Evolutionary conservation across 1,140 invertebrate genomes (phyloP).

Genomic region (Macrostomum lignano): DNA sequence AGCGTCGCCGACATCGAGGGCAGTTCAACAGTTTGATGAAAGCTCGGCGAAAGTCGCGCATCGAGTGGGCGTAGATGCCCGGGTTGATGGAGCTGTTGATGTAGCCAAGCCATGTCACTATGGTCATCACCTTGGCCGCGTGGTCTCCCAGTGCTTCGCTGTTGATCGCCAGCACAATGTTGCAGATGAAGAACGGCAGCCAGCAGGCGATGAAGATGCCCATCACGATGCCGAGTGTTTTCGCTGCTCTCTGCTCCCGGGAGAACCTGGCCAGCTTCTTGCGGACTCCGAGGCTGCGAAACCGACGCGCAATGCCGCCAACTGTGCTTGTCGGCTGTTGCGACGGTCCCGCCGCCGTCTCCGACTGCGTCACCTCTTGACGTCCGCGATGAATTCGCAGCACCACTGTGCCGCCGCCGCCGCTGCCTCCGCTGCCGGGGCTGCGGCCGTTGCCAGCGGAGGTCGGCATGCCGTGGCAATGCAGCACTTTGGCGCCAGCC

Average conservation of each 20-base stretch:
- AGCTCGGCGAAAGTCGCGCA: constrained; percentile 57
- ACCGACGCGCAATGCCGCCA: too few relatives aligned
- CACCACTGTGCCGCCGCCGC: too few relatives aligned
- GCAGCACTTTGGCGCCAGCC: constrained; percentile 5
- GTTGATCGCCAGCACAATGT: constrained; percentile 8
- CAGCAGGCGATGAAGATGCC: constrained; percentile 11
- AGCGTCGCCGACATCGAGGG: too few relatives aligned
- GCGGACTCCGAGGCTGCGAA: constrained; percentile 39
- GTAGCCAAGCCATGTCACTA: constrained; percentile 42
- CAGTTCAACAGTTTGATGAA: constrained; percentile 20
- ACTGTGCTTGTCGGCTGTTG: too few relatives aligned
- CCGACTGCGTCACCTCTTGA: too few relatives aligned
- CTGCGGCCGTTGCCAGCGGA: too few relatives aligned
- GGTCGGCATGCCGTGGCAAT: too few relatives aligned
- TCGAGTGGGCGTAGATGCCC: constrained; percentile 84
- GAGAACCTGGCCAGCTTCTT: constrained; percentile 51
- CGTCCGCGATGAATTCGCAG: too few relatives aligned
- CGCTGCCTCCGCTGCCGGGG: too few relatives aligned
- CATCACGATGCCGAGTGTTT: constrained; percentile 17
- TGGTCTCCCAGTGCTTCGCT: constrained; percentile 16
- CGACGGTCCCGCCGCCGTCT: too few relatives aligned
- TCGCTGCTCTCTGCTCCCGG: constrained; percentile 30
- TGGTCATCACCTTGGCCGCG: constrained; percentile 13
- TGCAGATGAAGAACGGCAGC: constrained; percentile 11
- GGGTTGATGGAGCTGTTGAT: constrained; percentile 53